These are phyloP conservation scores for Sciurus vulgaris DNA, from an alignment of 2,797 vertebrate genomes.

Conservation along the genomic window DNA sequence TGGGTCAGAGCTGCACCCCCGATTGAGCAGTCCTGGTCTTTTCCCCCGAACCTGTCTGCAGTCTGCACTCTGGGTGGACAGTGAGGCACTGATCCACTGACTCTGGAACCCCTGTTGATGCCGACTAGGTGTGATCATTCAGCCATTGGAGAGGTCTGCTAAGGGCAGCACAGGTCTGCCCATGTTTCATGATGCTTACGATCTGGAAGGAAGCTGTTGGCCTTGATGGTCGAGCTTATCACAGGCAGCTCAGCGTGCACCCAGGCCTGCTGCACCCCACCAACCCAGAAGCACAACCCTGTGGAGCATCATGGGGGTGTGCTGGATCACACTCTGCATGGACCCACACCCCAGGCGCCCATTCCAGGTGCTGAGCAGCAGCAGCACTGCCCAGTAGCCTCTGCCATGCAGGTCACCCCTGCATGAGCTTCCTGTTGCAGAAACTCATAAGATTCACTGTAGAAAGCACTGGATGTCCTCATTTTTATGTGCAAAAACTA, in stretches of 20 bases:
- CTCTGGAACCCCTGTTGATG: background rate
- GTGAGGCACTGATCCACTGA: background rate
- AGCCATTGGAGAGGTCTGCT: too few species aligned
- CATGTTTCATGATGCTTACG: accelerated
- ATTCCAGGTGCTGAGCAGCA: background rate
- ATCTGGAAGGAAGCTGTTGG: background rate
- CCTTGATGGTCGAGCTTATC: background rate
- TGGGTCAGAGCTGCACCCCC: too few species aligned
- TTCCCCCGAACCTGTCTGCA: background rate
- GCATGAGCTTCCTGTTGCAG: background rate
- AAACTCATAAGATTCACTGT: background rate
- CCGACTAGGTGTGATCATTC: background rate
- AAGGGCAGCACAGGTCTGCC: accelerated
- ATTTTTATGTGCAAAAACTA: background rate
- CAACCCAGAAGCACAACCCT: accelerated
- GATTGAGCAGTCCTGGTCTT: background rate
- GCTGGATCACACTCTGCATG: too few species aligned
- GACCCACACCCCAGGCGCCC: background rate
- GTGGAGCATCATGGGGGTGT: background rate
- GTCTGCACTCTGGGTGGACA: background rate
- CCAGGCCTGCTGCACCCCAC: accelerated
- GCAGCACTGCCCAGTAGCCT: background rate
- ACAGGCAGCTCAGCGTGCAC: accelerated
- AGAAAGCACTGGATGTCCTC: background rate
- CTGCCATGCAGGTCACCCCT: background rate